phyloP scores from a whole-genome alignment of 2,888 invertebrate species.

The Lycophotia porphyrea region DNA sequence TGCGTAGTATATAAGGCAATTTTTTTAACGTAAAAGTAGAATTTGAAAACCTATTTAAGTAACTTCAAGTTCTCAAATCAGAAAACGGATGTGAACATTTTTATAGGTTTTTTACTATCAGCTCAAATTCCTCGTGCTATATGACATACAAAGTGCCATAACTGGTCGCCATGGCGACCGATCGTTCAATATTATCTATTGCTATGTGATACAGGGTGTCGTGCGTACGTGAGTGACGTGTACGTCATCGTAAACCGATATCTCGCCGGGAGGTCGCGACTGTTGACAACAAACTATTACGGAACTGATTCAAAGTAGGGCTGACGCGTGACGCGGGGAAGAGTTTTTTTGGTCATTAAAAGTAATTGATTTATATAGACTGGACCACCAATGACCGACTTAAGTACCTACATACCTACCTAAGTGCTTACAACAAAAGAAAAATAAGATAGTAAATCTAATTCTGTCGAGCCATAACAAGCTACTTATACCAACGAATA shows the following conservation, averaged over 20 bases:
- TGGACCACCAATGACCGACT: neutral
- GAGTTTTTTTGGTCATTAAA: neutral
- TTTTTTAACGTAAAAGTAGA: too few relatives aligned
- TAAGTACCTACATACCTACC: neutral
- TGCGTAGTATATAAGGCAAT: neutral
- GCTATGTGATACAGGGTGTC: slow-evolving; percentile 32
- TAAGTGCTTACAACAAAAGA: neutral
- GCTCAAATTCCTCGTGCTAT: neutral
- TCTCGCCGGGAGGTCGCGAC: slow-evolving; percentile 48
- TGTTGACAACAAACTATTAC: slow-evolving; percentile 60
- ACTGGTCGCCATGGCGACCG: neutral
- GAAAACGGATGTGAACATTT: neutral
- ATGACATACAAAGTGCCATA: neutral
- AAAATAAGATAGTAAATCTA: neutral
- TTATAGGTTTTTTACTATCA: neutral
- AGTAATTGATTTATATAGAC: neutral
- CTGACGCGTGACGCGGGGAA: slow-evolving; percentile 36
- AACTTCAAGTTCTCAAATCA: neutral
- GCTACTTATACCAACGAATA: neutral
- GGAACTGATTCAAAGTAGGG: slow-evolving; percentile 49
- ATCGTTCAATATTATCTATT: slow-evolving; percentile 5
- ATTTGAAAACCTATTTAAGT: neutral
- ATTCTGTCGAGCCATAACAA: neutral
- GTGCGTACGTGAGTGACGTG: slow-evolving; percentile 33
- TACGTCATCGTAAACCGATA: slow-evolving; percentile 59